Conservation (phyloP, 2,113 vertebrate species). For the Siniperca chuatsi region DNA sequence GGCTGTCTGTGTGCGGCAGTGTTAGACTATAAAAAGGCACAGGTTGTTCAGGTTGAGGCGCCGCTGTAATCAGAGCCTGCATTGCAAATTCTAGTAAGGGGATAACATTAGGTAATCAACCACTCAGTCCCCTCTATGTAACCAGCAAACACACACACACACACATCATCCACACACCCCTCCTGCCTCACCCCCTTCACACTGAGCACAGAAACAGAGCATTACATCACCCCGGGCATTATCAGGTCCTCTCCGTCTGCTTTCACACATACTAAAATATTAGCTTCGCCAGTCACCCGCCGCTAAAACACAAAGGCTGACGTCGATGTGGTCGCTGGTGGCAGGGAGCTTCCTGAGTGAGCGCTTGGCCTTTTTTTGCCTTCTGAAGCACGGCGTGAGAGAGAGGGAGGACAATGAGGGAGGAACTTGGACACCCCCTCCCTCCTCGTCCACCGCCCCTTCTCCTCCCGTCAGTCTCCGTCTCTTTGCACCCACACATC, state of each 20-base stretch:
- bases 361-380: constrained; percentile 59
- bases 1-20: constrained; percentile 5
- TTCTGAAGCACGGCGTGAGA: constrained; percentile 20
- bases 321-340: constrained; percentile 6
- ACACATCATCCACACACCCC: neutral
- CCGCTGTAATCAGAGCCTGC: constrained; percentile 67
- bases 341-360: constrained; percentile 35
- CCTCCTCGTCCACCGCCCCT: neutral
- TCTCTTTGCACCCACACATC: constrained; percentile 27
- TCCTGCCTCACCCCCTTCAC: constrained; percentile 33
- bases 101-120: constrained; percentile 71
- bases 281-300: constrained; percentile 58
- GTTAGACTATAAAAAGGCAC: constrained; percentile 62
- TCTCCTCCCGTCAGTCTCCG: constrained; percentile 11
- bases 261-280: constrained; percentile 81
- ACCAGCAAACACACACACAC: constrained; percentile 35
- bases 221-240: constrained; percentile 78
- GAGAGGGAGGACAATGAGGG: constrained; percentile 20
- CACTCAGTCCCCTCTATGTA: constrained; percentile 34
- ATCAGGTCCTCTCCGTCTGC: constrained; percentile 72
- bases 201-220: constrained; percentile 68
- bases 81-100: constrained; percentile 57
- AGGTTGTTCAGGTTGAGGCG: constrained; percentile 68
- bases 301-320: constrained; percentile 64
- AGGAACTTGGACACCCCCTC: neutral